Percentiles rank a stretch among this genome's conserved stretches.
Evolutionary conservation across 1,140 invertebrate species (phyloP).

Genomic region (Apis mellifera): Amel_HAv3.1 CM009937.2:12291501-12292000

Average conservation of each 20-base stretch:
- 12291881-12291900: slow-evolving; percentile 75
- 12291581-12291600: background rate
- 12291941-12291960: slow-evolving; percentile 75
- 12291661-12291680: background rate
- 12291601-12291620: background rate
- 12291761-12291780: slow-evolving; percentile 75
- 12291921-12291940: slow-evolving; percentile 67
- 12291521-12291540: background rate
- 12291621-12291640: background rate
- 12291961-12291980: slow-evolving; percentile 76
- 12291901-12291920: slow-evolving; percentile 70
- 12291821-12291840: slow-evolving; percentile 76
- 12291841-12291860: slow-evolving; percentile 75
- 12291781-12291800: slow-evolving; percentile 78
- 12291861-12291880: slow-evolving; percentile 80
- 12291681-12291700: background rate
- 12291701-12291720: slow-evolving; percentile 29
- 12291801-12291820: slow-evolving; percentile 79
- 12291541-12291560: background rate
- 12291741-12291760: slow-evolving; percentile 14
- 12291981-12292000: slow-evolving; percentile 75
- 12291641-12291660: no score
- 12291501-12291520: slow-evolving; percentile 71
- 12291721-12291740: slow-evolving; percentile 9
- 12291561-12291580: background rate